Conservation (phyloP, 2,888 invertebrate species). For the Germaria angustata region DNA sequence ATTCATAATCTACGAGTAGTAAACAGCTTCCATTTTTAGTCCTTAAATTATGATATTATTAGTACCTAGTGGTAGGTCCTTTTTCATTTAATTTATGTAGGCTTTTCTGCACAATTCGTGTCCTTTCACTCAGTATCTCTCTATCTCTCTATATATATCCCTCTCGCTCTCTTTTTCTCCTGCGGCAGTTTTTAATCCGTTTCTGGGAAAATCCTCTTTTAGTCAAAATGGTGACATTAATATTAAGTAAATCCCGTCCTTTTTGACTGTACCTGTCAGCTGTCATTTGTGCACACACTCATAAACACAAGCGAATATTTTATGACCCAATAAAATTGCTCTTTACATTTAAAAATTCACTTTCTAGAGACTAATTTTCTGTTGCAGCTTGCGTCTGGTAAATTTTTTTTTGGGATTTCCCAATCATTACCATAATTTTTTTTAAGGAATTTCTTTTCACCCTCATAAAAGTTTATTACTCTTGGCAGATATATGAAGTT, state of each 20-base stretch:
- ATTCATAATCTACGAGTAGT: conserved; percentile 9
- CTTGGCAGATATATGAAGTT: conserved; percentile 17
- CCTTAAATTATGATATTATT: not conserved
- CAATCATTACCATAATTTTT: conserved; percentile 36
- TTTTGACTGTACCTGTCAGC: not conserved
- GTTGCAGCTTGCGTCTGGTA: no score
- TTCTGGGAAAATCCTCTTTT: conserved; percentile 39
- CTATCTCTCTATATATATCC: no score
- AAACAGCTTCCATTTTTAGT: not conserved
- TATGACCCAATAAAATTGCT: not conserved
- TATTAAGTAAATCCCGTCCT: no score
- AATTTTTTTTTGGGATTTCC: conserved; percentile 38
- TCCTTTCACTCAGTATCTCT: no score
- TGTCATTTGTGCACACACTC: conserved; percentile 8
- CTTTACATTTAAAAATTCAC: not conserved
- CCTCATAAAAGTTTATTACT: conserved; percentile 17
- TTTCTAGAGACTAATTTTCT: not conserved
- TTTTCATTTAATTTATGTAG: no score
- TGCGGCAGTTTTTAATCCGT: conserved; percentile 43
- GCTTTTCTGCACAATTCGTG: no score
- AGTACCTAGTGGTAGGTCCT: conserved; percentile 28
- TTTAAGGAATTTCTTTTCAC: not conserved
- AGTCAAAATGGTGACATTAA: conserved; percentile 9
- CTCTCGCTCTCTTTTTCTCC: no score
- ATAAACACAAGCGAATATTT: no score